A percentile compares a stretch with the other conserved stretches of the same genome.
phyloP scores from a whole-genome alignment of 2,113 vertebrate species.

The Scalopus aquaticus region DNA sequence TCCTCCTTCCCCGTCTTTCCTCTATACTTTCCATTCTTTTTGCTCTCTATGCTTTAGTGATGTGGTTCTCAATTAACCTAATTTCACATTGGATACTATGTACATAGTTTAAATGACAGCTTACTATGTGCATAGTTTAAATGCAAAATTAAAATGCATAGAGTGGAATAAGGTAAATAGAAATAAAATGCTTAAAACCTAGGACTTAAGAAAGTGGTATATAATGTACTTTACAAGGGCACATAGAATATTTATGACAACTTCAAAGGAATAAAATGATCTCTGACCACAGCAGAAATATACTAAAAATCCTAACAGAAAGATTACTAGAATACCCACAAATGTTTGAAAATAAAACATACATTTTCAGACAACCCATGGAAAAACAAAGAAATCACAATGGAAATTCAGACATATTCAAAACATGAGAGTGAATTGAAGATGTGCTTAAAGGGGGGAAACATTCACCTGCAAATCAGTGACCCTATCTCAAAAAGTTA shows the following conservation, averaged over 20 bases:
- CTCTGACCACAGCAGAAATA: neutral
- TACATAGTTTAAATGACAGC: too few relatives aligned
- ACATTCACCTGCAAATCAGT: neutral
- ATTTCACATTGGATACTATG: too few relatives aligned
- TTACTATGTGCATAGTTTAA: too few relatives aligned
- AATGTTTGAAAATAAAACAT: neutral
- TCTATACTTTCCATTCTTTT: too few relatives aligned
- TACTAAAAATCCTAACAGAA: neutral
- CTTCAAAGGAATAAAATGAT: neutral
- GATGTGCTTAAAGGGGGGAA: neutral
- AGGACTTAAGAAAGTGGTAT: neutral
- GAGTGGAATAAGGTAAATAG: neutral
- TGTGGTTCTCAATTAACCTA: too few relatives aligned
- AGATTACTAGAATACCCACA: neutral
- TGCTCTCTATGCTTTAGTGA: too few relatives aligned
- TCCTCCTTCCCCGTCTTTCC: neutral
- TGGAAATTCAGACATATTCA: neutral
- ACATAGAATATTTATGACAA: neutral
- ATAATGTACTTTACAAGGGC: neutral
- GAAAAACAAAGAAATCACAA: neutral
- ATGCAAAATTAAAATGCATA: neutral
- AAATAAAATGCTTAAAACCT: neutral
- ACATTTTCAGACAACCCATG: neutral
- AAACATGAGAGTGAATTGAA: neutral
- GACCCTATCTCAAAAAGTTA: neutral